These are phyloP conservation scores for Acanthosepion esculentum DNA, from an alignment of 2,888 invertebrate genomes.

Conservation along the genomic window DNA sequence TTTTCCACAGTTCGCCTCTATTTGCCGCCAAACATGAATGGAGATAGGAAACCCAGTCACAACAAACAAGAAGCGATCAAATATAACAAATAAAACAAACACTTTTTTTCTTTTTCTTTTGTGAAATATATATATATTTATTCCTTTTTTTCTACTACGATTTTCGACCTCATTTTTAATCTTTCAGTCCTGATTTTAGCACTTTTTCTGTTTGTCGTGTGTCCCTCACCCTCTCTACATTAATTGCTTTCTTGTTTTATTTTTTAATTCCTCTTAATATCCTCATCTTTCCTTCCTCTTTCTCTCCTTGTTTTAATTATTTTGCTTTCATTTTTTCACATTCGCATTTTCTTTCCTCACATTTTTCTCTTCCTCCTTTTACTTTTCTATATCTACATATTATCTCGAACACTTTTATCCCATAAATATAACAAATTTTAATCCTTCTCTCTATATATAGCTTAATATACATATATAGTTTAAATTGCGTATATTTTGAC, in stretches of 20 bases:
- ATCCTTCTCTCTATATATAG: too few species aligned
- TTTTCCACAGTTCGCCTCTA: not conserved
- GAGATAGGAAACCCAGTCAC: not conserved
- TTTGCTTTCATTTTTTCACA: too few species aligned
- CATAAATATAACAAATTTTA: too few species aligned
- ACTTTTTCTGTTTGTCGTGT: not conserved
- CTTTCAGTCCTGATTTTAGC: not conserved
- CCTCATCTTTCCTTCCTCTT: not conserved
- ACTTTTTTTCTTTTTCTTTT: not conserved
- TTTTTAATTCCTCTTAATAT: not conserved
- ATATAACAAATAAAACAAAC: not conserved
- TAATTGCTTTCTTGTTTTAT: not conserved
- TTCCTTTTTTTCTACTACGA: not conserved
- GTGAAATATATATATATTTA: too few species aligned
- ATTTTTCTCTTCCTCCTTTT: too few species aligned
- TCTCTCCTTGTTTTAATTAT: not conserved
- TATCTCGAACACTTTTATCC: too few species aligned
- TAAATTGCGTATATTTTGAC: too few species aligned
- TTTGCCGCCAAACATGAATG: conserved; percentile 20
- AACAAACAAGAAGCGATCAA: not conserved
- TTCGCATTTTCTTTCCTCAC: too few species aligned
- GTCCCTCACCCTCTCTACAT: not conserved
- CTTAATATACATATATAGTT: too few species aligned
- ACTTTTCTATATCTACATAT: too few species aligned
- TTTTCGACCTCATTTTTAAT: not conserved